Percentiles rank a stretch among this genome's conserved stretches.
phyloP scores from a whole-genome alignment of 2,797 vertebrate species.

The Xiphophorus birchmanni region DNA sequence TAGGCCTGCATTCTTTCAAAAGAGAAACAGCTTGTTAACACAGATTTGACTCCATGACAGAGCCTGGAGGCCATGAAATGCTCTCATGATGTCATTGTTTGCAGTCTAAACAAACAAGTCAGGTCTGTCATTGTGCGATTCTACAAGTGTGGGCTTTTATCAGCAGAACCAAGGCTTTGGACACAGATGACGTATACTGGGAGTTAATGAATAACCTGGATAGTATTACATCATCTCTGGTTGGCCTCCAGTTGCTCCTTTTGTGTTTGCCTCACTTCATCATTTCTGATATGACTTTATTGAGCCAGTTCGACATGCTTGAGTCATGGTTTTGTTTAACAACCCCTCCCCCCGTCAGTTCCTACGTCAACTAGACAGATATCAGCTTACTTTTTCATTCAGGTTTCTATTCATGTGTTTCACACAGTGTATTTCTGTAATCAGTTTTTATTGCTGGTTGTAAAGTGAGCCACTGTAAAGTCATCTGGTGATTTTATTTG shows the following conservation, averaged over 20 bases:
- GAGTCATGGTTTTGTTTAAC: conserved; percentile 34
- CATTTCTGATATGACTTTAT: conserved; percentile 55
- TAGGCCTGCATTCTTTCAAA: not conserved
- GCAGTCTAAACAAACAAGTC: conserved; percentile 54
- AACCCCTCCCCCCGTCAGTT: conserved; percentile 2
- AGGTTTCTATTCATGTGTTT: conserved; percentile 12
- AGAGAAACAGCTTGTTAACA: conserved; percentile 25
- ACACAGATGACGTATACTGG: conserved; percentile 68
- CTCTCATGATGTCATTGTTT: conserved; percentile 65
- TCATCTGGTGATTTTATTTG: conserved; percentile 48
- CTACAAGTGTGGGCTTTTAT: conserved; percentile 33
- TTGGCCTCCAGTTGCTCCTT: conserved; percentile 64
- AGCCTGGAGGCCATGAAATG: conserved; percentile 31
- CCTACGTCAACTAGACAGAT: conserved; percentile 6
- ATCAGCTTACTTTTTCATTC: conserved; percentile 36
- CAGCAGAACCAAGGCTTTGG: conserved; percentile 36
- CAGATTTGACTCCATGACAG: conserved; percentile 24
- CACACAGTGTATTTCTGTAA: not conserved
- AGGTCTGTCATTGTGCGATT: conserved; percentile 49
- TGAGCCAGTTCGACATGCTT: conserved; percentile 36
- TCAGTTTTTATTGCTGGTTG: conserved; percentile 33
- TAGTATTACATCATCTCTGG: conserved; percentile 67
- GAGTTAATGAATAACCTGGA: conserved; percentile 77
- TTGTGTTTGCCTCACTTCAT: conserved; percentile 60
- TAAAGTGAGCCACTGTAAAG: conserved; percentile 20